These are phyloP conservation scores for Euwallacea similis DNA, from an alignment of 1,140 invertebrate species.

Conservation along the genomic window DNA sequence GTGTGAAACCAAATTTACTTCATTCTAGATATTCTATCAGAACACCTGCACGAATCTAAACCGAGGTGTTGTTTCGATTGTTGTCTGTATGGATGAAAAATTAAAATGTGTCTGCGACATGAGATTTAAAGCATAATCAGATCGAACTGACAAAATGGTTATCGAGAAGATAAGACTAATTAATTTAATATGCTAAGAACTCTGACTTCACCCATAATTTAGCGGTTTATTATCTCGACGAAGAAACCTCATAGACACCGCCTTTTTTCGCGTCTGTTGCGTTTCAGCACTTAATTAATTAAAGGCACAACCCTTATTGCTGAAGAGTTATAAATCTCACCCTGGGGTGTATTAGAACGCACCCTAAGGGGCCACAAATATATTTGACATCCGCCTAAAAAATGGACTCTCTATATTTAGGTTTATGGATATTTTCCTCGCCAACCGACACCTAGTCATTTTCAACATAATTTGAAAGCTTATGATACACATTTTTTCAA, in stretches of 20 bases:
- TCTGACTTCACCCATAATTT: conserved; percentile 12
- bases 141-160: too few relatives aligned
- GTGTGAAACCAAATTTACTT: conserved; percentile 23
- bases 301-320: conserved; percentile 31
- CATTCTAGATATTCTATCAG: conserved; percentile 22
- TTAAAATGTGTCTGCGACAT: neutral
- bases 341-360: conserved; percentile 29
- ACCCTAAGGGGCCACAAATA: conserved; percentile 22
- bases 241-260: conserved; percentile 27
- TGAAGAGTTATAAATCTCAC: conserved; percentile 34
- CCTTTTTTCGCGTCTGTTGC: conserved; percentile 33
- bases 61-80: conserved; percentile 14
- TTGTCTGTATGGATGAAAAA: conserved; percentile 21
- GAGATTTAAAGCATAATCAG: too few relatives aligned
- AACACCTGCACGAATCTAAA: conserved; percentile 12
- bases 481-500: too few relatives aligned
- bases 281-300: conserved; percentile 38
- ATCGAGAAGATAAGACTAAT: too few relatives aligned
- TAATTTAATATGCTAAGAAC: neutral
- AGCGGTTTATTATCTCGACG: conserved; percentile 31
- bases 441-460: too few relatives aligned
- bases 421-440: too few relatives aligned
- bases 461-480: too few relatives aligned
- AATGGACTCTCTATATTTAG: neutral
- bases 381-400: conserved; percentile 29